A percentile compares a stretch with the other conserved stretches of the same genome.
phyloP scores from a whole-genome alignment of 2,888 invertebrate genomes.

The Pandemis corylana region DNA sequence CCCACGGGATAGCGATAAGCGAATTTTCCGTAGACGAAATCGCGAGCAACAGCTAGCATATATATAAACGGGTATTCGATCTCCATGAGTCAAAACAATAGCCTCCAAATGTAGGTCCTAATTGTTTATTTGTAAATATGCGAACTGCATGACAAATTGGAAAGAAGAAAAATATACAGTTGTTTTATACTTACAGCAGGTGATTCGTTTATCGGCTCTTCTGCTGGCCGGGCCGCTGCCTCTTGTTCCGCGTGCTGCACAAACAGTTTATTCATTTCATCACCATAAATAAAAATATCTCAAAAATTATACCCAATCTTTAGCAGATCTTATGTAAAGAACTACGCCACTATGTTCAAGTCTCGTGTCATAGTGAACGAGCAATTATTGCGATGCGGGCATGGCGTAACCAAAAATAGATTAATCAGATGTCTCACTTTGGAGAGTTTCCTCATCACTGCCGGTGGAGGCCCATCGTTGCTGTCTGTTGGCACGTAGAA shows the following conservation, averaged over 20 bases:
- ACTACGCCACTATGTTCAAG: no score
- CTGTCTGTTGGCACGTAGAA: constrained; percentile 90
- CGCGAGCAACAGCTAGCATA: no score
- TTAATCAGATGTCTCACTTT: constrained; percentile 56
- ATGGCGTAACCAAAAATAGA: not conserved
- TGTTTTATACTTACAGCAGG: constrained; percentile 50
- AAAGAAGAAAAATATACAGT: not conserved
- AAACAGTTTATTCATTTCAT: not conserved
- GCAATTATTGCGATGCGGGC: no score
- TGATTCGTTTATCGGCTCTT: constrained; percentile 44
- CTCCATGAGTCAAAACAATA: no score
- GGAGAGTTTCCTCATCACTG: constrained; percentile 71
- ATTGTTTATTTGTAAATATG: not conserved
- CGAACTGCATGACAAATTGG: not conserved
- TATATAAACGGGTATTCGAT: no score
- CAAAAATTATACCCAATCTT: no score
- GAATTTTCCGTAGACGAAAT: no score
- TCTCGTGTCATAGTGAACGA: no score
- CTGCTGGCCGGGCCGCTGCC: constrained; percentile 47
- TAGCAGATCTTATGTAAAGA: no score
- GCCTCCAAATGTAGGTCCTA: no score
- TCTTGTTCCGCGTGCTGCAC: constrained; percentile 64
- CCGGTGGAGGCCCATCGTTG: constrained; percentile 82
- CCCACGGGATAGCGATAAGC: no score
- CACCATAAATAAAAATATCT: no score